Evolutionary conservation across 2,113 vertebrate species (phyloP).

Genomic region (Saimiri boliviensis): DNA sequence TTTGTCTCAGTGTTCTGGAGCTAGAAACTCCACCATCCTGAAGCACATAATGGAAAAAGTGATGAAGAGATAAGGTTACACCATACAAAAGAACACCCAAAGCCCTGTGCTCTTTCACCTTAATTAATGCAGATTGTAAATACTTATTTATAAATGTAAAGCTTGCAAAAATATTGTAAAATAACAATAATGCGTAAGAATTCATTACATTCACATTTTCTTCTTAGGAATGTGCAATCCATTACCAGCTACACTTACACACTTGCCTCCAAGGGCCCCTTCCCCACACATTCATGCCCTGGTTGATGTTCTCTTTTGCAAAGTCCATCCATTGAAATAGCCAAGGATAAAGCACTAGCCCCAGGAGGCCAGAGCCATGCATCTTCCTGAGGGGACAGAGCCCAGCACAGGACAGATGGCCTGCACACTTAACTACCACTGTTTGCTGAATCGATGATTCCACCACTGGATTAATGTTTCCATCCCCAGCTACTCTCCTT

Average conservation of each 20-base stretch:
- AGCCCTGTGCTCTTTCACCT: background rate
- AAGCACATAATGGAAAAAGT: background rate
- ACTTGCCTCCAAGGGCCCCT: too few relatives aligned
- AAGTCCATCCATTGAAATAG: background rate
- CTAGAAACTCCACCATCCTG: too few relatives aligned
- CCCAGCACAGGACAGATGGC: background rate
- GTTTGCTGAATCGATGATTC: background rate
- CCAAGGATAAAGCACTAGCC: background rate
- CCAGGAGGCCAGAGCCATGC: background rate
- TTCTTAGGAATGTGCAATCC: background rate
- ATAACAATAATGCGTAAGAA: too few relatives aligned
- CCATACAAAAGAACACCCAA: background rate
- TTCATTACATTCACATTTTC: background rate
- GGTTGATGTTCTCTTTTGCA: background rate
- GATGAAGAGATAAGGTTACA: background rate
- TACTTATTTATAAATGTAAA: background rate
- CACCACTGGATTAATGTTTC: background rate
- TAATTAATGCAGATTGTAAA: background rate
- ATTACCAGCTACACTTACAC: background rate
- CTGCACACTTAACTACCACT: background rate
- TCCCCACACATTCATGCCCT: too few relatives aligned
- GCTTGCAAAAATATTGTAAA: background rate
- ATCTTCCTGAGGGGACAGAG: background rate
- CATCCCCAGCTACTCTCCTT: background rate
- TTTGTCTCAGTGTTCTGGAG: background rate